Conservation (phyloP, 2,797 vertebrate genomes). For the Austrolebias charrua region DNA sequence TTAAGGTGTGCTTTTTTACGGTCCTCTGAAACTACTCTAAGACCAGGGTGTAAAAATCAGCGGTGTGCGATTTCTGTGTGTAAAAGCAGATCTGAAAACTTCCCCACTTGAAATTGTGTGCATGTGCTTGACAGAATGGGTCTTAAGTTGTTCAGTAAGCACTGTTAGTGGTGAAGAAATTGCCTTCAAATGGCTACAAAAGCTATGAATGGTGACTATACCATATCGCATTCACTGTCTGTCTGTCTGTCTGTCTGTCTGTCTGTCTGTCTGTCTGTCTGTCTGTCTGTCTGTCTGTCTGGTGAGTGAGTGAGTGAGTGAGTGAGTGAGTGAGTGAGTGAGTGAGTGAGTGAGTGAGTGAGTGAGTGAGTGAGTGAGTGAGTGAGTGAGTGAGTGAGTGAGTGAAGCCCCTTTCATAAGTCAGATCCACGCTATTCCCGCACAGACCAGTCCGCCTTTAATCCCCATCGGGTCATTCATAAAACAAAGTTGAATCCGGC, state of each 20-base stretch:
- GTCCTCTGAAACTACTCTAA: slow-evolving; percentile 6
- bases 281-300: no score
- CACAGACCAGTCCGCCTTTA: no score
- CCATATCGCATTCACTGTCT: slow-evolving; percentile 20
- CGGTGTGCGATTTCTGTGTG: slow-evolving; percentile 31
- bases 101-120: slow-evolving; percentile 27
- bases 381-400: no score
- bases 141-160: slow-evolving; percentile 40
- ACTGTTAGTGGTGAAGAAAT: slow-evolving; percentile 18
- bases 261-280: slow-evolving; percentile 17
- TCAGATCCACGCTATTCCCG: no score
- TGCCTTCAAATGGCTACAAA: slow-evolving; percentile 46
- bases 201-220: slow-evolving; percentile 20
- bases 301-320: no score
- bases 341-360: no score
- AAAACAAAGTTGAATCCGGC: no score
- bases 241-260: background rate
- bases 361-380: no score
- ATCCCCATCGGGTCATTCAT: no score
- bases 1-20: slow-evolving; percentile 1
- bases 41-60: slow-evolving; percentile 3
- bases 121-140: slow-evolving; percentile 7
- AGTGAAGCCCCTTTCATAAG: no score
- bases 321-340: no score
- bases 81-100: slow-evolving; percentile 43